Conservation (phyloP, 2,113 vertebrate genomes). For the Myrmecobius fasciatus region DNA sequence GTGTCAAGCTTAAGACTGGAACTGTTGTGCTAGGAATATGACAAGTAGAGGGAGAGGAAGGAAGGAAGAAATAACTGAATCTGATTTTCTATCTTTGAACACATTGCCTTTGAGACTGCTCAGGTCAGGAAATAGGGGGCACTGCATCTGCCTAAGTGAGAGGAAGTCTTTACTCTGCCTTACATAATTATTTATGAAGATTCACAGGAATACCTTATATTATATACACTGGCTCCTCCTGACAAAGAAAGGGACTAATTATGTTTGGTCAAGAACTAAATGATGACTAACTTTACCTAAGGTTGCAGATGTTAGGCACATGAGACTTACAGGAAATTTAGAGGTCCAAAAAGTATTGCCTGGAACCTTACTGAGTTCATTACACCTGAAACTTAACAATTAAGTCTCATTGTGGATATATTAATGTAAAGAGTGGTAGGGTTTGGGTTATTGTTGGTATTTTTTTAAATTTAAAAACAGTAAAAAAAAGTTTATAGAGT, state of each 20-base stretch:
- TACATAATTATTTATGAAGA: not conserved
- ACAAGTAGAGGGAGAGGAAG: not conserved
- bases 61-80: too few species aligned
- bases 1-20: not conserved
- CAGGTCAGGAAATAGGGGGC: too few species aligned
- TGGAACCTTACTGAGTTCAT: constrained; percentile 69
- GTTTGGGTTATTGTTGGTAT: not conserved
- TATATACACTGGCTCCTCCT: not conserved
- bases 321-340: constrained; percentile 55
- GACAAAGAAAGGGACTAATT: constrained; percentile 36
- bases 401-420: constrained; percentile 74
- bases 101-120: not conserved
- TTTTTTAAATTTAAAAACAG: not conserved
- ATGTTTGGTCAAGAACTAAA: constrained; percentile 61
- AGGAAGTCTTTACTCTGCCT: not conserved
- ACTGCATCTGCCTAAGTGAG: not conserved
- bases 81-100: not conserved
- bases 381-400: constrained; percentile 62
- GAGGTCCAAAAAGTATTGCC: constrained; percentile 43
- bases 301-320: constrained; percentile 44
- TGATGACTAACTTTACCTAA: constrained; percentile 57
- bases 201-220: rapidly evolving
- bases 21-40: not conserved
- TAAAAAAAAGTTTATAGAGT: constrained; percentile 63
- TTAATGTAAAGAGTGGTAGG: constrained; percentile 66